Evolutionary conservation across 1,140 invertebrate species (phyloP), one percentile per base, ranked within the genome.

Genomic region (Caenorhabditis tropicalis): DNA sequence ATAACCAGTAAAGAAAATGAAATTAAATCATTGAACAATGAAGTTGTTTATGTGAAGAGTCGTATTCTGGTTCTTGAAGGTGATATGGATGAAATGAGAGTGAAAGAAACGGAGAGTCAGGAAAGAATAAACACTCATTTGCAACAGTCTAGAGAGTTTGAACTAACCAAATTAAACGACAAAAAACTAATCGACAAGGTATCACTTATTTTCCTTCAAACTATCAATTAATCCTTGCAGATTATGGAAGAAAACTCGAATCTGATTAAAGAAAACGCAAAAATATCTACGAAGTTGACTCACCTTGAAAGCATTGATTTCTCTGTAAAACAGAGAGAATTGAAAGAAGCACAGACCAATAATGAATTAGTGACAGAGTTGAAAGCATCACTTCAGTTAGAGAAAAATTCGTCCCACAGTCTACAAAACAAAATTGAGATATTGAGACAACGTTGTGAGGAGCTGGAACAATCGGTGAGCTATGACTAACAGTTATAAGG

Each of bases 221-320:
- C 29, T 29, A 1, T 51, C 1, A 1, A 29, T 1, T 0, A 24
- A 29, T 27, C 12, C 27, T 43, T 74, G 21, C 21, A 74, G 65
- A n/a, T 74, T 3, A 21, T 74, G 33, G 65, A 74, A 24, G 65
- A 74, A n/a, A 74, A 74, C 21, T 46, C 65, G 12, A 24, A 6
- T 21, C n/a, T 74, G 36, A 74, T 74, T 5, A 74, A 74, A 31
- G 65, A 74, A 24, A 74, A 74, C n/a, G 65, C 65, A 19, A 74
- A 15, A 74, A 21, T 74, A 24, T 43, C 65, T 1, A 74, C 65
- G 12, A 43, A 74, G n/a, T 36, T 74, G 7, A 46, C 2, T 24
- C 65, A 36, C 15, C 65, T 74, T 24, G 65, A 74, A 31, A 46
- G 19, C 1, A 4, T 74, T 1, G 65, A 74, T 10, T 43, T 43